Percentiles rank a stretch among this genome's conserved stretches.
phyloP scores from a whole-genome alignment of 2,888 invertebrate genomes.

The Chalcosyrphus nemorum region DNA sequence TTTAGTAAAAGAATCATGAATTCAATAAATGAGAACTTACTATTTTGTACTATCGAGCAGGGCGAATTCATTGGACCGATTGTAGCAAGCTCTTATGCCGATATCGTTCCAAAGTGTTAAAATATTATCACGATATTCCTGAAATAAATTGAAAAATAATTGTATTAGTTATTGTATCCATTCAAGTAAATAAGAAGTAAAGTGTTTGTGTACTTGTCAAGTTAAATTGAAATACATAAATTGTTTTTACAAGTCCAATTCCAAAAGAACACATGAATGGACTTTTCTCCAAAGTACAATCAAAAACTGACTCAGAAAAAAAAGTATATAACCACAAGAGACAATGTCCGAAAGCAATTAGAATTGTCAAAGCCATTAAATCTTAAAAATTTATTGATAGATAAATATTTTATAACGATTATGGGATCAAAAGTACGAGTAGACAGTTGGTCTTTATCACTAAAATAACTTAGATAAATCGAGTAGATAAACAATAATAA shows the following conservation, averaged over 20 bases:
- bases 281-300: not conserved
- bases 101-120: constrained; percentile 87
- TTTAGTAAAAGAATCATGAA: constrained; percentile 1
- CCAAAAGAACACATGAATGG: not conserved
- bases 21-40: constrained; percentile 83
- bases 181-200: not conserved
- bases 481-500: constrained; percentile 74
- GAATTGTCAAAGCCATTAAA: not conserved
- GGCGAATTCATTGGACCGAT: constrained; percentile 89
- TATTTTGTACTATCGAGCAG: constrained; percentile 91
- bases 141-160: constrained; percentile 70
- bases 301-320: not conserved
- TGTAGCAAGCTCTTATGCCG: constrained; percentile 87
- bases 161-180: not conserved
- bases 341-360: constrained; percentile 12
- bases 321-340: too few relatives aligned
- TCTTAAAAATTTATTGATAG: constrained; percentile 1
- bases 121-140: constrained; percentile 89
- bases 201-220: too few relatives aligned
- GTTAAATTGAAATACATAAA: not conserved
- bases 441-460: constrained; percentile 56
- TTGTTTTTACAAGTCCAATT: not conserved
- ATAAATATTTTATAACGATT: constrained; percentile 18
- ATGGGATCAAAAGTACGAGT: constrained; percentile 1
- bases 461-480: constrained; percentile 55